Evolutionary conservation across 2,888 invertebrate genomes (phyloP).

Genomic region (Teleiodes luculella): DNA sequence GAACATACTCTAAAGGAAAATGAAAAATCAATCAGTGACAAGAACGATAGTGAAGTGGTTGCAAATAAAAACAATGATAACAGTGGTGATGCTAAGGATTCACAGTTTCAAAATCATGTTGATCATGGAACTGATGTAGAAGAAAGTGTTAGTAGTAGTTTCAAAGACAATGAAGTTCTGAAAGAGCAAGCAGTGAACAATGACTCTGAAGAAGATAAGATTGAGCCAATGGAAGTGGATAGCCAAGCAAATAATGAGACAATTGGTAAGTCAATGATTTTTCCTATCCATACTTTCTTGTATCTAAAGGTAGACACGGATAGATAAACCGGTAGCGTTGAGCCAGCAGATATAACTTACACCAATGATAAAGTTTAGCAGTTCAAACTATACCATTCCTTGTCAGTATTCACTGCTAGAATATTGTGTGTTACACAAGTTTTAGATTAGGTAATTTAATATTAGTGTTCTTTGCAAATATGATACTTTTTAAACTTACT

Average conservation of each 20-base stretch:
- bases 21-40: constrained; percentile 12
- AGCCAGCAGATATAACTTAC: too few relatives aligned
- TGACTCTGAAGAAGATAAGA: not conserved
- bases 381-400: too few relatives aligned
- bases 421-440: too few relatives aligned
- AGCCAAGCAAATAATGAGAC: not conserved
- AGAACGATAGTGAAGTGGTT: not conserved
- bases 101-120: constrained; percentile 57
- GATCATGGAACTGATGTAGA: constrained; percentile 30
- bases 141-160: constrained; percentile 22
- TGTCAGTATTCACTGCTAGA: too few relatives aligned
- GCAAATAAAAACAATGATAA: not conserved
- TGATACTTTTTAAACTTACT: too few relatives aligned
- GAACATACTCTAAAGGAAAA: not conserved
- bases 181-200: not conserved
- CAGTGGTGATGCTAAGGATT: constrained; percentile 23
- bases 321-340: too few relatives aligned
- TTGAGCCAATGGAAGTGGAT: not conserved
- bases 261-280: not conserved
- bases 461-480: too few relatives aligned
- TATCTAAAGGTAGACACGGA: too few relatives aligned
- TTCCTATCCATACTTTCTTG: too few relatives aligned
- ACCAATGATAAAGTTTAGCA: too few relatives aligned
- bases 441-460: too few relatives aligned
- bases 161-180: constrained; percentile 28